A percentile compares a stretch with the other conserved stretches of the same genome.
Evolutionary conservation across 2,113 vertebrate genomes (phyloP).

Genomic region (Toxostoma redivivum): DNA sequence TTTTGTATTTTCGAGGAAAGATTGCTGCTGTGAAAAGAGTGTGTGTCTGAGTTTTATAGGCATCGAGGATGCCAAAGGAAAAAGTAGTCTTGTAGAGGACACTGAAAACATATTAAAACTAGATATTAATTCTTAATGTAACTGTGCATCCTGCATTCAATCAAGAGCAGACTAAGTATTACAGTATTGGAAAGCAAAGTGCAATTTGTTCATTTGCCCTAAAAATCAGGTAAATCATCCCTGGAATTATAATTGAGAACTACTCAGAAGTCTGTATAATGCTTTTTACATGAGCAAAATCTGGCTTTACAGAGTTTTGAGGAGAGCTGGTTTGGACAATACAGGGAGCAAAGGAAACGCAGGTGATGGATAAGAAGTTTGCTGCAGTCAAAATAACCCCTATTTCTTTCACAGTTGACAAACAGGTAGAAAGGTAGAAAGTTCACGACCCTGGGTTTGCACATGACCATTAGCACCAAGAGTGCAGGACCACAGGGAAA

Average conservation of each 20-base stretch:
- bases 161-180: background rate
- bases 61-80: background rate
- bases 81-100: background rate
- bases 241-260: background rate
- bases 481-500: rapidly evolving
- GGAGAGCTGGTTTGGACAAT: background rate
- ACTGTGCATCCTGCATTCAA: background rate
- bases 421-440: background rate
- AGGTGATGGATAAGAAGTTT: background rate
- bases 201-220: background rate
- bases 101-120: conserved; percentile 27
- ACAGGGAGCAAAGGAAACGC: background rate
- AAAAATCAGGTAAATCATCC: background rate
- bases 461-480: background rate
- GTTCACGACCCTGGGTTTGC: background rate
- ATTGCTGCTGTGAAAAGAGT: background rate
- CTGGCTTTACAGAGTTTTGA: background rate
- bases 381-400: background rate
- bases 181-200: background rate
- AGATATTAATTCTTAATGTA: conserved; percentile 34
- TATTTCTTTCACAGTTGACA: background rate
- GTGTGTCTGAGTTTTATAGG: background rate
- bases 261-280: background rate
- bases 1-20: background rate
- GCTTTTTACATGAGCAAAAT: background rate